A percentile compares a stretch with the other conserved stretches of the same genome.
These are phyloP conservation scores for Furnarius figulus DNA, from an alignment of 2,113 vertebrate genomes.

Conservation along the genomic window DNA sequence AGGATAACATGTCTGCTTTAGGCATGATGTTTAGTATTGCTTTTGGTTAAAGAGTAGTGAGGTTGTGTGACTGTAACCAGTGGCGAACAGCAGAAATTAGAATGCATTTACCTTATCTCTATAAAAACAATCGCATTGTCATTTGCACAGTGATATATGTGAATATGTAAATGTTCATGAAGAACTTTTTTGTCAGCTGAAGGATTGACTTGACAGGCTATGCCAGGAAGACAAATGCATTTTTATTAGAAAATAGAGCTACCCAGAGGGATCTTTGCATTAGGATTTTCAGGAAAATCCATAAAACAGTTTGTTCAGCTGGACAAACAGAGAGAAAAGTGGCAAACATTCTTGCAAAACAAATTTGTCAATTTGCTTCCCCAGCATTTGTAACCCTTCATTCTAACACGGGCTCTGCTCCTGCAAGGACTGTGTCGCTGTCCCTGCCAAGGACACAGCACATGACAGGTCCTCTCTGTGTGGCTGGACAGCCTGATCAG, in stretches of 20 bases:
- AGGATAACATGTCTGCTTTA: neutral
- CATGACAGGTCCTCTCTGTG: neutral
- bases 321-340: neutral
- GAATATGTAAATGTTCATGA: neutral
- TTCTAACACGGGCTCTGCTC: neutral
- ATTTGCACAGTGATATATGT: neutral
- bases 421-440: neutral
- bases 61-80: neutral
- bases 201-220: neutral
- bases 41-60: neutral
- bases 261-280: neutral
- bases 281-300: neutral
- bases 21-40: neutral
- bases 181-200: neutral
- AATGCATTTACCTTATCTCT: neutral
- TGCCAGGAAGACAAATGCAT: neutral
- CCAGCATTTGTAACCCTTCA: neutral
- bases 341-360: neutral
- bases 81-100: neutral
- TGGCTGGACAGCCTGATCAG: neutral
- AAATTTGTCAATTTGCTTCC: neutral
- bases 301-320: neutral
- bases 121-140: rapidly evolving
- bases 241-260: neutral
- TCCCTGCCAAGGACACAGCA: neutral